A percentile compares a stretch with the other conserved stretches of the same genome.
Evolutionary conservation across 2,797 vertebrate genomes (phyloP).

Genomic region (Microtus agrestis): DNA sequence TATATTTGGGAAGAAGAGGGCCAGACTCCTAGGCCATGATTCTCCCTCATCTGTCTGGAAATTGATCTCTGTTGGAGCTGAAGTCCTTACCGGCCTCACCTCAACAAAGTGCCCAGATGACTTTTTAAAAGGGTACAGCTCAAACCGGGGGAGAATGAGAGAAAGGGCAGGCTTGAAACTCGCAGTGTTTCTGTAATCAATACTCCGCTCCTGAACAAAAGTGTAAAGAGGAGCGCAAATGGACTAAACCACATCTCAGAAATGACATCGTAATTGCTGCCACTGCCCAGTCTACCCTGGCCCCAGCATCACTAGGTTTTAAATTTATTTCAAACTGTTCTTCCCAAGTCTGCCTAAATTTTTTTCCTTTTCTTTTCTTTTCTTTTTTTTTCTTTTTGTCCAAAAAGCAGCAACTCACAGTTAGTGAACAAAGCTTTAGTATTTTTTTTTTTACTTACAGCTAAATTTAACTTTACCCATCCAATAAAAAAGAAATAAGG

Average conservation of each 20-base stretch:
- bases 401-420: slow-evolving; percentile 88
- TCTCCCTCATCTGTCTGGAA: slow-evolving; percentile 72
- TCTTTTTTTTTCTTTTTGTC: slow-evolving; percentile 82
- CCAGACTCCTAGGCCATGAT: not conserved
- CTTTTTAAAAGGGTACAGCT: slow-evolving; percentile 80
- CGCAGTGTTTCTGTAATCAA: slow-evolving; percentile 87
- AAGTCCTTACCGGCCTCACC: slow-evolving; percentile 71
- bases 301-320: slow-evolving; percentile 86
- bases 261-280: slow-evolving; percentile 85
- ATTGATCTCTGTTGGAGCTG: slow-evolving; percentile 78
- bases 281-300: slow-evolving; percentile 85
- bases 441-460: slow-evolving; percentile 87
- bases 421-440: slow-evolving; percentile 88
- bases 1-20: slow-evolving; percentile 64
- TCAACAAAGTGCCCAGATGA: slow-evolving; percentile 78
- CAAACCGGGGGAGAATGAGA: slow-evolving; percentile 61
- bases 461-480: slow-evolving; percentile 92
- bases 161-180: slow-evolving; percentile 83
- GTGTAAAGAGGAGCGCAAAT: slow-evolving; percentile 84
- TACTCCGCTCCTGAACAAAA: slow-evolving; percentile 86
- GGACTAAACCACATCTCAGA: slow-evolving; percentile 84
- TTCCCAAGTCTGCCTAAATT: slow-evolving; percentile 85
- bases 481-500: slow-evolving; percentile 92
- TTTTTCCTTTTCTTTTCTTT: slow-evolving; percentile 84
- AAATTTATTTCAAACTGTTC: slow-evolving; percentile 88